Evolutionary conservation across 2,113 vertebrate species (phyloP), one percentile per base, ranked within the genome.

Genomic region (Crotophaga sulcirostris): DNA sequence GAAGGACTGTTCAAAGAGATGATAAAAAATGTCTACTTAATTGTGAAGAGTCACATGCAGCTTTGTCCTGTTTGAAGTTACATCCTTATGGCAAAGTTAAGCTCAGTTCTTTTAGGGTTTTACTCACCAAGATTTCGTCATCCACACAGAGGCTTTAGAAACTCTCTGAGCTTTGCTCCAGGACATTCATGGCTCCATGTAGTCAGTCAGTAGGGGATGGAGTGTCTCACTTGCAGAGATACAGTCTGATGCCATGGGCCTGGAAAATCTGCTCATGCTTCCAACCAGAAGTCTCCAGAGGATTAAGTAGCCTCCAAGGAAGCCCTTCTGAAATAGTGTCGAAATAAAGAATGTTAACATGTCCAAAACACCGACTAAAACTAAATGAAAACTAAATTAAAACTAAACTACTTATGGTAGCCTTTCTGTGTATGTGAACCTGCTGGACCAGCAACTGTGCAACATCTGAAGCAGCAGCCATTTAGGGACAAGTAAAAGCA

Each of bases 321-420:
- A 94, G 69, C 36, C 74, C 62, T 87, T 95, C 85, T 54, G 85
- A 75, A 90, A 91, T 8, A 76, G 75, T 79, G 58, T 91, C 84
- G 74, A 97, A 95, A 94, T 89, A 82, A 84, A 84, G 91, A 84
- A 90, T 68, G 74, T 82, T 81, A 82, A 64, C 74, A 45, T 56
- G 44, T 68, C 74, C 54, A 85, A 85, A 94, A 87, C 64, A 84
- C 78, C 56, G 93, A 93, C 72, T 87, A 95, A 93, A 68, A 52
- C 42, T 47, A 74, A 90, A 87, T 81, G 70, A 93, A 91, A 87
- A 31, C 34, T 49, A 69, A 84, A 85, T 81, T 74, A 93, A 91
- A 87, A 31, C 34, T 49, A 69, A 84, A 85, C 58, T 19, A 81
- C 66, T 87, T 84, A 40, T 10, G 14, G 84, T 72, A 82, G 89